Percentiles rank a stretch among this genome's conserved stretches.
phyloP scores from a whole-genome alignment of 2,113 vertebrate genomes.

The Spermophilus dauricus region DNA sequence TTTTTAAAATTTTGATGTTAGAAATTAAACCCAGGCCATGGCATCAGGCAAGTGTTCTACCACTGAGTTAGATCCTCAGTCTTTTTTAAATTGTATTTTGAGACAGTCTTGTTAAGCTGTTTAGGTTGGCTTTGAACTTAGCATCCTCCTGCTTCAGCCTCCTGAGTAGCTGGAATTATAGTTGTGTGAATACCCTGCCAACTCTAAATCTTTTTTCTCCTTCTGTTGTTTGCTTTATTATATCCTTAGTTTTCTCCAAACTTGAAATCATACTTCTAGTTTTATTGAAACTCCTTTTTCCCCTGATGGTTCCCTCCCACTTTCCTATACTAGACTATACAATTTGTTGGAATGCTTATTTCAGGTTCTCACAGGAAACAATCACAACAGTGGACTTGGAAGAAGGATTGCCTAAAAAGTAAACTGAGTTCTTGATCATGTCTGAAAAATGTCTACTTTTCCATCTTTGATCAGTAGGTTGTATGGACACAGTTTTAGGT shows the following conservation, averaged over 20 bases:
- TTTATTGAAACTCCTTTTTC: neutral
- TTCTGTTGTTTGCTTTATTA: constrained; percentile 32
- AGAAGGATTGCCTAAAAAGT: constrained; percentile 9
- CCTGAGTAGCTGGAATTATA: no score
- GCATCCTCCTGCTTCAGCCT: no score
- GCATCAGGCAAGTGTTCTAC: no score
- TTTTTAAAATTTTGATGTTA: neutral
- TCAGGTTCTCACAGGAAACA: neutral
- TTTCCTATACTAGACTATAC: constrained; percentile 21
- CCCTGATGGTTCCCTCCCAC: neutral
- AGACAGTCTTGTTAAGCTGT: no score
- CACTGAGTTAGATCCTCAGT: no score
- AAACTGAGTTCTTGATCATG: neutral
- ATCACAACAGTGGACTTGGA: neutral
- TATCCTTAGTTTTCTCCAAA: constrained; percentile 29
- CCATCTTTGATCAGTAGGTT: neutral
- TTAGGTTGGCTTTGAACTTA: no score
- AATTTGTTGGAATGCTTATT: constrained; percentile 24
- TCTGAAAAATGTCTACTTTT: constrained; percentile 5
- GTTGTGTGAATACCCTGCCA: no score
- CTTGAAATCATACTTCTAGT: constrained; percentile 30
- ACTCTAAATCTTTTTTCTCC: no score
- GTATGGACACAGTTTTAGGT: neutral
- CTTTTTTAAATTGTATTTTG: no score
- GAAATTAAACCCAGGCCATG: no score